Evolutionary conservation across 2,113 vertebrate genomes (phyloP), one percentile per base, ranked within the genome.

Genomic region (Chlorodrepanis virens): DNA sequence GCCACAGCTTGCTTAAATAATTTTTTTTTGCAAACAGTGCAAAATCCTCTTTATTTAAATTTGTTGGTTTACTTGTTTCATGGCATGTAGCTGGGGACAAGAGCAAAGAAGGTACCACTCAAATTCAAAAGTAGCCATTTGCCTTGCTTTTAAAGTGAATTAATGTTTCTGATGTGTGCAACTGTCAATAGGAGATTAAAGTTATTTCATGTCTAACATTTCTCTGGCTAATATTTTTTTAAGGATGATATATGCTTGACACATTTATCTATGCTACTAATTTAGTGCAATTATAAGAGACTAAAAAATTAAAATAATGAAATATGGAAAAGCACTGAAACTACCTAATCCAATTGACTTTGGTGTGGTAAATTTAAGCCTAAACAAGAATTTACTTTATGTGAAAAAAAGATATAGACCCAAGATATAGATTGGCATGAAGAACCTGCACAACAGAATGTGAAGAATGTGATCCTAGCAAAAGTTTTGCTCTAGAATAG

Each of bases 21-120:
- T 86, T 95, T 97, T 97, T 97, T 97, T 91, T 93, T 94, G 88
- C 89, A 84, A 29, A 68, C 67, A 60, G 50, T 85, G 63, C 76
- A 97, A 94, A 89, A 78, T 77, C 69, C 75, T 92, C 35, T 45
- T 83, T 67, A 90, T 96, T 97, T 94, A 89, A 91, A 97, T 90
- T 83, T 92, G 65, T 81, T 92, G 57, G 39, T 81, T 95, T 68
- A 85, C 59, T 89, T 80, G 49, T 53, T 94, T 78, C 59, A 67
- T 96, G 89, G 40, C 44, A 44, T 22, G 52, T 61, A 82, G 12
- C 59, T 65, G 64, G 31, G 42, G 11, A 39, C 52, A 74, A 67
- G 87, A 76, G 10, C 40, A 83, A 72, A 70, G 35, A 44, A 84
- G 10, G 11, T 68, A 25, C 3, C 42, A 17, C 54, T 64, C 19